Evolutionary conservation across 2,888 invertebrate genomes (phyloP), one percentile per base, ranked within the genome.

Genomic region (Rhodophaea formosa): DNA sequence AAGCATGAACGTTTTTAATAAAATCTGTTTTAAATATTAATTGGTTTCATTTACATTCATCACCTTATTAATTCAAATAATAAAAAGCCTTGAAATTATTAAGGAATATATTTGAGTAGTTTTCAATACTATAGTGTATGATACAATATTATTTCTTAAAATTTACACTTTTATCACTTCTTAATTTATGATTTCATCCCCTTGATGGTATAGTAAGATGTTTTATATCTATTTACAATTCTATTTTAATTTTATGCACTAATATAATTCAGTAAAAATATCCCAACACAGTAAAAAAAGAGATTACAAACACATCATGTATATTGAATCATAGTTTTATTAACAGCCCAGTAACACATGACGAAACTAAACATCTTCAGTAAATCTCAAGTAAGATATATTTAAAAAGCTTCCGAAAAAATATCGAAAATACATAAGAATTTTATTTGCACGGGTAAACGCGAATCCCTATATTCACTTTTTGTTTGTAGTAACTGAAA

Each of bases 91-190:
- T 16, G 12, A 35, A 62, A 61, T 70, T 77, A 76, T 76, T 79
- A 80, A 76, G 77, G 80, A 79, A 82, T 84, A 83, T 84, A 84
- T 83, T 84, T 83, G 77, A 82, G 76, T 82, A 79, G 78, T 74
- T 77, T 75, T 73, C 71, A 75, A 78, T 74, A 75, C 69, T 75
- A 79, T 71, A 49, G 76, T 84, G 79, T 84, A 82, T 83, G 66
- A 81, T 82, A 84, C 83, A 84, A 73, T 65, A 61, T 71, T 70
- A 68, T 75, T 68, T 73, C 66, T 72, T 79, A 75, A 67, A 67
- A 75, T 81, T 79, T 79, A 77, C 77, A 82, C 73, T 80, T 69
- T 67, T 67, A 73, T 71, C 67, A 76, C 69, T 72, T 68, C 68
- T 64, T 56, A 74, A 74, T 73, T 71, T 67, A 63, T 66, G 60